Evolutionary conservation across 2,113 vertebrate genomes (phyloP), one percentile per base, ranked within the genome.

Genomic region (Notothenia coriiceps): DNA sequence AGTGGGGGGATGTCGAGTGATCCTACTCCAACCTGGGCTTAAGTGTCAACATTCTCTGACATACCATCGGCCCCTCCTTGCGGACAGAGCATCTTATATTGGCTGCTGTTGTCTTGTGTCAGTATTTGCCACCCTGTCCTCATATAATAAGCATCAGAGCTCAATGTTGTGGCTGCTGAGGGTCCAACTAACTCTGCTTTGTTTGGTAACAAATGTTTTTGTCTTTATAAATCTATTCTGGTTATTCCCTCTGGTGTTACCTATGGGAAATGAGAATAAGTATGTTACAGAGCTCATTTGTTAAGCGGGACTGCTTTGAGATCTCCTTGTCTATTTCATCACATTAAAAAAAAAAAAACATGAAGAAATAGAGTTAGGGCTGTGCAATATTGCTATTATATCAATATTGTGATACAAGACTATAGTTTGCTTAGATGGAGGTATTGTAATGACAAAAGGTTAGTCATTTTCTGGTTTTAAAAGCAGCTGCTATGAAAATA

Each of bases 1-100:
- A 84, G 82, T 77, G 49, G 15, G 49, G 44, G 40, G 57, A 52
- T 0, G 63, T 59, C 12, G 40, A 86, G 78, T 72, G 84, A 87
- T 84, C 79, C 77, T 35, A 68, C 54, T 74, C 57, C 22, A 60
- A 74, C 52, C 22, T 9, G 46, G 60, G 18, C 33, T 76, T 60
- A 52, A 44, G 57, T 74, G 70, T 84, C 59, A 74, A 81, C 80
- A 86, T 54, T 52, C 47, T 43, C 44, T 62, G 66, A 80, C 81
- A 56, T 79, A 70, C 51, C 44, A 52, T 54, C 67, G n/a, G 57
- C 44, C 29, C 62, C 68, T 64, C 29, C 14, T 66, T 68, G 55
- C 79, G 52, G 72, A 74, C 46, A 62, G 14, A 44, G 65, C 2
- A 7, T 64, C 20, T 64, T 57, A 57, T 55, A 57, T 55, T 65